phyloP scores from a whole-genome alignment of 1,140 invertebrate genomes.

The Littorina saxatilis region DNA sequence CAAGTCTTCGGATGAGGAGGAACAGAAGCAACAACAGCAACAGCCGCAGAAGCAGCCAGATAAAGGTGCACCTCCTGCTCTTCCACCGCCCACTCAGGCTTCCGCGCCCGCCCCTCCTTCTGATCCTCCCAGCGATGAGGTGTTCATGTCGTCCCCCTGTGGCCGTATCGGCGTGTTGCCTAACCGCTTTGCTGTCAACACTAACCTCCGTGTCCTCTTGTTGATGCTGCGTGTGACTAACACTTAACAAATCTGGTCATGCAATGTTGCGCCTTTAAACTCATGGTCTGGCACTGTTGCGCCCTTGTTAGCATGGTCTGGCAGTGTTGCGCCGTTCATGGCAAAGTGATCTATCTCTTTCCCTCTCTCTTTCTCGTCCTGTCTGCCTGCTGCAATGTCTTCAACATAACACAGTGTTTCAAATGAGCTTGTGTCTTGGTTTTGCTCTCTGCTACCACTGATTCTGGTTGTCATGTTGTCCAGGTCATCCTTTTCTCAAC shows the following conservation, averaged over 20 bases:
- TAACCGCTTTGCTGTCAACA: not conserved
- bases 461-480: no score
- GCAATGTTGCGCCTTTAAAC: no score
- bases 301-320: not conserved
- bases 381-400: no score
- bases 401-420: no score
- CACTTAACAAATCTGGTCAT: not conserved
- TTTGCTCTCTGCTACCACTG: no score
- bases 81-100: not conserved
- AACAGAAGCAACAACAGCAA: not conserved
- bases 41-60: not conserved
- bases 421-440: no score
- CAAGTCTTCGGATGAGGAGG: conserved; percentile 21
- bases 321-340: not conserved
- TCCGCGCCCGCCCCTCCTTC: not conserved
- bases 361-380: no score
- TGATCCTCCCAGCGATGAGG: not conserved
- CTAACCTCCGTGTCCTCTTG: not conserved
- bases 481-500: no score
- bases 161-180: not conserved
- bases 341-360: no score
- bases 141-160: not conserved
- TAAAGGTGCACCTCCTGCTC: conserved; percentile 25
- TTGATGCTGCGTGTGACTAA: not conserved
- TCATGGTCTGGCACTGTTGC: no score